Evolutionary conservation across 2,113 vertebrate genomes (phyloP).

Genomic region (Atherinomorus stipes): DNA sequence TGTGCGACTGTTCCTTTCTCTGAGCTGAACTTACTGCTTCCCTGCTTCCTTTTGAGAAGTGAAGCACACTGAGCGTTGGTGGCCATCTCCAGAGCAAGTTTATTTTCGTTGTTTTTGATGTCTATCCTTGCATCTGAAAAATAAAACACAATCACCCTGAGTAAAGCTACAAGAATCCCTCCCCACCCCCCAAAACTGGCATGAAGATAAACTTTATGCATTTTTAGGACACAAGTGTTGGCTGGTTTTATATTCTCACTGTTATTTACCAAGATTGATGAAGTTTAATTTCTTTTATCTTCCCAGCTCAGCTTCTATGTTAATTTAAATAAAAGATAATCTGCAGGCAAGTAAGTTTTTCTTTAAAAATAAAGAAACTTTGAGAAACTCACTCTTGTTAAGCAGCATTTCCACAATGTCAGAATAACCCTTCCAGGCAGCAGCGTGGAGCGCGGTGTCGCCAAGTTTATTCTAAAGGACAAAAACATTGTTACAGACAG

Average conservation of each 20-base stretch:
- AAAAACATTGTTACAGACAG: constrained; percentile 9
- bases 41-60: constrained; percentile 91
- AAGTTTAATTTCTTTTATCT: neutral
- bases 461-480: constrained; percentile 94
- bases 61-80: constrained; percentile 94
- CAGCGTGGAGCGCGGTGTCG: constrained; percentile 94
- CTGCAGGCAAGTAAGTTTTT: neutral
- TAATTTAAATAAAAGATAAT: neutral
- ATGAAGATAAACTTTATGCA: neutral
- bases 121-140: constrained; percentile 90
- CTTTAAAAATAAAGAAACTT: neutral
- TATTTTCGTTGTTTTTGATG: constrained; percentile 96
- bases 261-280: neutral
- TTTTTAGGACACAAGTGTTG: neutral
- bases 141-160: neutral
- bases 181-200: too few species aligned
- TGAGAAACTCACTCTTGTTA: constrained; percentile 85
- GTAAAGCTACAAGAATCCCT: neutral
- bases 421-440: constrained; percentile 97
- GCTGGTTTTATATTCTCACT: neutral
- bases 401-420: constrained; percentile 97
- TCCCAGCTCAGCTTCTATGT: neutral
- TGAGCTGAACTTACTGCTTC: constrained; percentile 75
- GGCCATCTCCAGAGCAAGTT: constrained; percentile 95
- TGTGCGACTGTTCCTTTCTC: constrained; percentile 21